Conservation (phyloP, 2,888 invertebrate species). For the Dynastes maya region DNA sequence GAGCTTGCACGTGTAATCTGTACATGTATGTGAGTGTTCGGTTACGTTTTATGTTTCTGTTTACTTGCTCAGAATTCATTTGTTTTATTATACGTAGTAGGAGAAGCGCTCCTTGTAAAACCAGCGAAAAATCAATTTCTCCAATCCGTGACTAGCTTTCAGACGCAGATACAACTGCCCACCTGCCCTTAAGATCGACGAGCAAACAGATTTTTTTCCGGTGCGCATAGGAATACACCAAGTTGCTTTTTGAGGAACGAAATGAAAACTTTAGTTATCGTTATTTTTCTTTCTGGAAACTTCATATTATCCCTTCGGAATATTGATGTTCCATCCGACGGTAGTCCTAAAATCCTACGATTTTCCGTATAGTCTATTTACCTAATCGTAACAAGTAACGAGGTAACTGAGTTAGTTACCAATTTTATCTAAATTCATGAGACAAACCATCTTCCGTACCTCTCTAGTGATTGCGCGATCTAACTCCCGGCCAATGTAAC, state of each 20-base stretch:
- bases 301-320: too few species aligned
- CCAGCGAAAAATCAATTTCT: conserved; percentile 23
- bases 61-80: conserved; percentile 45
- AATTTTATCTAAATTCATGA: conserved; percentile 24
- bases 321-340: too few species aligned
- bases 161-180: not conserved
- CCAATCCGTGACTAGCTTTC: not conserved
- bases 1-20: conserved; percentile 11
- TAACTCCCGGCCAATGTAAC: not conserved
- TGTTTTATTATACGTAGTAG: conserved; percentile 27
- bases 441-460: not conserved
- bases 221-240: too few species aligned
- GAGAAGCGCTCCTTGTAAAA: conserved; percentile 3
- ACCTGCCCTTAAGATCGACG: not conserved
- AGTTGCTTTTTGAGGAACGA: too few species aligned
- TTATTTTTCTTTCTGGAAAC: too few species aligned
- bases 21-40: conserved; percentile 11
- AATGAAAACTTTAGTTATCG: too few species aligned
- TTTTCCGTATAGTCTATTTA: too few species aligned
- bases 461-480: not conserved
- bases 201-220: too few species aligned
- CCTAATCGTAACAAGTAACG: too few species aligned
- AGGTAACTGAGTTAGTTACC: conserved; percentile 1
- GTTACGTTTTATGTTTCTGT: conserved; percentile 51
- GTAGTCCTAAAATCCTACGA: too few species aligned